phyloP scores from a whole-genome alignment of 2,113 vertebrate genomes.

The Zosterops japonicus region DNA sequence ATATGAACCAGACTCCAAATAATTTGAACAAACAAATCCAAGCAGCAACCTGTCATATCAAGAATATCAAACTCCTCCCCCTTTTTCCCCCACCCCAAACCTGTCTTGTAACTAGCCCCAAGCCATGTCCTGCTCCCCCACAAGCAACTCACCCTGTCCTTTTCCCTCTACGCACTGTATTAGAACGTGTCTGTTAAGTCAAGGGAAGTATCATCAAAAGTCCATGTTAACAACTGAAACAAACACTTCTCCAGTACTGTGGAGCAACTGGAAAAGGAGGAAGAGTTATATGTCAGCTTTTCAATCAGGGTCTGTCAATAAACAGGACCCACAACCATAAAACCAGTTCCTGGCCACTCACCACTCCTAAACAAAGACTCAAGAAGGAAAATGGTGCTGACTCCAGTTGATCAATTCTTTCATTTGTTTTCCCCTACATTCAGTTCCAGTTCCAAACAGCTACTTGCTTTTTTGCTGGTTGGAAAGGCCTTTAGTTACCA shows the following conservation, averaged over 20 bases:
- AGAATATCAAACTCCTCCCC: background rate
- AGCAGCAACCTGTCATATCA: background rate
- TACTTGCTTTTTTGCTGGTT: background rate
- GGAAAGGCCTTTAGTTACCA: background rate
- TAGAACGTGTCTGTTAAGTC: background rate
- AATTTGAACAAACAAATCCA: background rate
- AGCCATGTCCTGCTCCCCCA: background rate
- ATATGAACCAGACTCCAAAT: background rate
- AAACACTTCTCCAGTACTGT: background rate
- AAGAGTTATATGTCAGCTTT: background rate
- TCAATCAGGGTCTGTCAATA: background rate
- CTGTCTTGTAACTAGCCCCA: background rate
- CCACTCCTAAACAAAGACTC: background rate
- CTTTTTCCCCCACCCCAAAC: background rate
- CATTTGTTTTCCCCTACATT: background rate
- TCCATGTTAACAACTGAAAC: rapidly evolving
- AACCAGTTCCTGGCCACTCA: background rate
- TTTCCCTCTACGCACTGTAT: background rate
- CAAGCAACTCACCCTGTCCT: background rate
- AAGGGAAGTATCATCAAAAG: background rate
- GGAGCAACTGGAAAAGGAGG: background rate
- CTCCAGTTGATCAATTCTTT: background rate
- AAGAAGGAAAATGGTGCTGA: rapidly evolving
- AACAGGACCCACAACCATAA: background rate
- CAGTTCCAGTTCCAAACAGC: background rate